Conservation (phyloP, 2,113 vertebrate species). For the Haplotaxodon microlepis region DNA sequence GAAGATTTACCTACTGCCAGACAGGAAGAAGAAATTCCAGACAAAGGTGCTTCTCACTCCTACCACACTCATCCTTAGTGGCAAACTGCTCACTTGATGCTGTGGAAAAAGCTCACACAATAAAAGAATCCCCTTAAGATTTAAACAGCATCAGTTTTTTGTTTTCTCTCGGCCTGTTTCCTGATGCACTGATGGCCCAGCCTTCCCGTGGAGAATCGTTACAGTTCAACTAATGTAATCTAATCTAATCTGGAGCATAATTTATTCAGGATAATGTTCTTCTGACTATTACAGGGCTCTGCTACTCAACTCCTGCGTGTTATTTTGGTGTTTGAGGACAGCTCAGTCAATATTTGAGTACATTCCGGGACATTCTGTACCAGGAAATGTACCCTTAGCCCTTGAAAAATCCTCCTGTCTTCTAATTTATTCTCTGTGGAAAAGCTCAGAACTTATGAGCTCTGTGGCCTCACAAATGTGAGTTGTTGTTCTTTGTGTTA, state of each 20-base stretch:
- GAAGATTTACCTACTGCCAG: constrained; percentile 92
- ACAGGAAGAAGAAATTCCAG: constrained; percentile 94
- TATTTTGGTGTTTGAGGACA: constrained; percentile 21
- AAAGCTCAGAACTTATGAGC: background rate
- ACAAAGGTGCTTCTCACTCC: constrained; percentile 69
- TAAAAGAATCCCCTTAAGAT: background rate
- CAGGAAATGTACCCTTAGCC: background rate
- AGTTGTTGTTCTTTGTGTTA: background rate
- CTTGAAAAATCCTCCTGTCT: background rate
- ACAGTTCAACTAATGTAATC: constrained; percentile 7
- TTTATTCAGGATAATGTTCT: constrained; percentile 25
- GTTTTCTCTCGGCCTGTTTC: background rate
- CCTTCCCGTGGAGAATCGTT: constrained; percentile 2
- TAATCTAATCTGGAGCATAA: constrained; percentile 35
- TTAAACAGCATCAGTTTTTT: background rate
- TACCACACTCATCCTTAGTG: background rate
- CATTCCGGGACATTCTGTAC: constrained; percentile 12
- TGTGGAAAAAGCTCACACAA: background rate
- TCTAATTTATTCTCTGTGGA: constrained; percentile 14
- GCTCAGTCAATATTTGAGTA: constrained; percentile 30
- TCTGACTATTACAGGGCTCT: background rate
- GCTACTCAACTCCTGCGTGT: background rate
- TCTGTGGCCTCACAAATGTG: background rate
- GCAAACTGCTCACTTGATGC: background rate
- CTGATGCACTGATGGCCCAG: background rate